phyloP scores from a whole-genome alignment of 2,797 vertebrate genomes.

The Taeniopygia guttata region DNA sequence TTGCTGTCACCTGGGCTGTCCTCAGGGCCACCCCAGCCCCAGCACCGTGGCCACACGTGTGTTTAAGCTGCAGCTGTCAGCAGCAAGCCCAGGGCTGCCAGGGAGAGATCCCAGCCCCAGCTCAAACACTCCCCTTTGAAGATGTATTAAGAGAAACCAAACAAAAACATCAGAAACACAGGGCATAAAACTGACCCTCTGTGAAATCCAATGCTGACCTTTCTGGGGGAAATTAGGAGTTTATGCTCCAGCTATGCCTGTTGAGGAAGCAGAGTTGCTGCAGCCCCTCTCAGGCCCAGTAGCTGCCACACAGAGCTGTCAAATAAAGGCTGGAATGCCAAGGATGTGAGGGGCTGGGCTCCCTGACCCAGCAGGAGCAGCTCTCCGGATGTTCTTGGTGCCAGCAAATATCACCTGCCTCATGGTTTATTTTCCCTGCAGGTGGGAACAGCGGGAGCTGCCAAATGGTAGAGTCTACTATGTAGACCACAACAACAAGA shows the following conservation, averaged over 20 bases:
- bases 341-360: background rate
- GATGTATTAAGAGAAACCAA: background rate
- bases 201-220: background rate
- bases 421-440: slow-evolving; percentile 51
- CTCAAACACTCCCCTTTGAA: background rate
- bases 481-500: slow-evolving; percentile 98
- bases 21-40: background rate
- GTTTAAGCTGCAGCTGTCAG: background rate
- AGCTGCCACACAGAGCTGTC: background rate
- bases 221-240: background rate
- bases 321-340: background rate
- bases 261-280: background rate
- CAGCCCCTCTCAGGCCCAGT: background rate
- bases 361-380: background rate
- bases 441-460: slow-evolving; percentile 95
- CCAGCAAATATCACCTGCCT: background rate
- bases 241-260: background rate
- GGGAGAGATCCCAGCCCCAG: background rate
- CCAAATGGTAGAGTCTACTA: slow-evolving; percentile 95
- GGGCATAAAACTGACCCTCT: background rate
- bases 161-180: background rate
- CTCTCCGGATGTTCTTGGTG: background rate
- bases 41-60: rapidly evolving
- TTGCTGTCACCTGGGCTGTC: background rate
- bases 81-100: background rate